phyloP scores from a whole-genome alignment of 2,113 vertebrate species.

The Urocynchramus pylzowi region DNA sequence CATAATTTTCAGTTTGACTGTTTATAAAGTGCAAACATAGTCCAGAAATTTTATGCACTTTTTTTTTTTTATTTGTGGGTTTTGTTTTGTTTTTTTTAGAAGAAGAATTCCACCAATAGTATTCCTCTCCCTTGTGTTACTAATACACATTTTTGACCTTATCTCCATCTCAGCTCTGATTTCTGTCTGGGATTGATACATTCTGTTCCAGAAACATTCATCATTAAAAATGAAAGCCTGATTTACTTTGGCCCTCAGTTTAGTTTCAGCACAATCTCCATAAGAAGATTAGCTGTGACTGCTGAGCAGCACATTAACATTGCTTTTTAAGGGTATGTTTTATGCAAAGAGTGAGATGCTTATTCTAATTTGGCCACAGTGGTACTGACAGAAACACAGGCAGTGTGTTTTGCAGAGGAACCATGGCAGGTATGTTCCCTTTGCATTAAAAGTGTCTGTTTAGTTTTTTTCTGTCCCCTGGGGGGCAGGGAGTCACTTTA shows the following conservation, averaged over 20 bases:
- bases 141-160: slow-evolving; percentile 50
- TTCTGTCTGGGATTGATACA: slow-evolving; percentile 50
- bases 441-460: background rate
- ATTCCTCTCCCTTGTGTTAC: background rate
- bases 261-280: slow-evolving; percentile 30
- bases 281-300: slow-evolving; percentile 43
- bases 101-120: slow-evolving; percentile 3
- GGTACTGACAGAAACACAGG: slow-evolving; percentile 3
- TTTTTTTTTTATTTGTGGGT: background rate
- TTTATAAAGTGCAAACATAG: background rate
- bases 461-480: background rate
- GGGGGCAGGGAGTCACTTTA: background rate
- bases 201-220: slow-evolving; percentile 59
- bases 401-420: background rate
- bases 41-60: background rate
- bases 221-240: slow-evolving; percentile 45
- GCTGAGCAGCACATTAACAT: slow-evolving; percentile 29
- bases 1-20: background rate
- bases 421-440: background rate
- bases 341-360: slow-evolving; percentile 17
- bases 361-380: slow-evolving; percentile 35
- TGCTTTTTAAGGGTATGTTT: slow-evolving; percentile 70
- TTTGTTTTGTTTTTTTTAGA: background rate
- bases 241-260: slow-evolving; percentile 59
- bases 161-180: slow-evolving; percentile 45